Base-by-base conservation (phyloP, 2,797 vertebrate species). In the Etheostoma nigrum region DNA sequence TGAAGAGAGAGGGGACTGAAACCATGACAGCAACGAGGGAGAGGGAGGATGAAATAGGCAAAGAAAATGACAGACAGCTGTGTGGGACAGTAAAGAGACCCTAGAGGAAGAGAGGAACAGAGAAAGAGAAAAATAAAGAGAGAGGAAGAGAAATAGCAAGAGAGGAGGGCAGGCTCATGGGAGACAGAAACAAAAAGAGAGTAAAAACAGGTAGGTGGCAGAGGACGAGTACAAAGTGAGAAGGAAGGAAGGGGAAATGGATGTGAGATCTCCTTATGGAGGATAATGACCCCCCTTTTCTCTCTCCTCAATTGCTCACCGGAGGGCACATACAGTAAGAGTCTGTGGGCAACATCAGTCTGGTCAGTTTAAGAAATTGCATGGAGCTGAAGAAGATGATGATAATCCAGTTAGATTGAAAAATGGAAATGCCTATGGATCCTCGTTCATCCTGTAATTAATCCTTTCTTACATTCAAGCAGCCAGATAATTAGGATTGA, bases 351-450 rank as follows among this genome's bases (percentile, higher is more conserved):
- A 86, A 90, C 77, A 81, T 87, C 79, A 84, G 74, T 79, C 70
- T 59, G 68, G 81, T 68, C 82, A 84, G 87, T 88, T 90, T 81
- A 82, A 77, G 86, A 81, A 85, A 88, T 93, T 93, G 91, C 88
- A 92, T 86, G 84, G 86, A 81, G 76, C 83, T 79, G 27, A 75
- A 77, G 85, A 81, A 89, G 85, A 88, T 69, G 74, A 90, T 86
- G 86, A 88, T 94, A 93, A 94, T 94, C 89, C 88, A 91, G 87
- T 93, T 94, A 91, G 90, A 91, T 86, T 91, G 87, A 92, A 91
- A 91, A 93, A 92, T 88, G 83, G 74, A 72, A 91, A 89, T 78
- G 79, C 84, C 75, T 68, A 67, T 85, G 80, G 89, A 87, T 88
- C 69, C 76, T 73, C 67, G 78, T 91, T 90, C 86, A 90, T 90